Evolutionary conservation across 1,140 invertebrate species (phyloP).

Genomic region (Anastrepha obliqua): DNA sequence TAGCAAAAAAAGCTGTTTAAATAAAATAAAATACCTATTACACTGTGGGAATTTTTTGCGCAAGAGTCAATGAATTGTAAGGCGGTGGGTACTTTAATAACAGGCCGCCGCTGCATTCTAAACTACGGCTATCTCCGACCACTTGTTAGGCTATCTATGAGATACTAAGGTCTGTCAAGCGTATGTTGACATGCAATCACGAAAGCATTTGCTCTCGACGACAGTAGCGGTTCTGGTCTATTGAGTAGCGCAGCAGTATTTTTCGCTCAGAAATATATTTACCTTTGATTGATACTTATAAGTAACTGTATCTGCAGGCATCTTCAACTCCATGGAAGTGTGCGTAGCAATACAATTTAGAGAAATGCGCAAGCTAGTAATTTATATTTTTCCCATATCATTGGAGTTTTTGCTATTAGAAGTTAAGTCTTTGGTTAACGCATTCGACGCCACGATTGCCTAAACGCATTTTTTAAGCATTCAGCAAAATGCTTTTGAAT

Average conservation of each 20-base stretch:
- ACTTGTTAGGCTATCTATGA: slow-evolving; percentile 21
- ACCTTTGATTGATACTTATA: neutral
- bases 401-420: no score
- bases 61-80: slow-evolving; percentile 4
- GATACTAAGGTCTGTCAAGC: neutral
- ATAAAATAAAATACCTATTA: slow-evolving; percentile 34
- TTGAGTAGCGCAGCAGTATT: neutral
- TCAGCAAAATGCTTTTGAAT: no score
- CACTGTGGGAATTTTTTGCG: slow-evolving; percentile 42
- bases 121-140: neutral
- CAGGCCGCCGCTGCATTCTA: neutral
- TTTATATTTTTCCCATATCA: no score
- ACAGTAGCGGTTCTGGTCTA: slow-evolving; percentile 9
- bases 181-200: neutral
- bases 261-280: neutral
- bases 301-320: no score
- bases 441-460: neutral
- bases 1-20: neutral
- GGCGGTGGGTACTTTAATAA: slow-evolving; percentile 13
- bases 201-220: neutral
- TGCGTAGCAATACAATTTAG: no score
- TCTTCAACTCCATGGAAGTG: no score
- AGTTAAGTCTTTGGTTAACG: no score
- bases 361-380: no score
- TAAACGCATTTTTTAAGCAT: no score